Evolutionary conservation across 1,140 invertebrate genomes (phyloP).

Genomic region (Lineus longissimus): DNA sequence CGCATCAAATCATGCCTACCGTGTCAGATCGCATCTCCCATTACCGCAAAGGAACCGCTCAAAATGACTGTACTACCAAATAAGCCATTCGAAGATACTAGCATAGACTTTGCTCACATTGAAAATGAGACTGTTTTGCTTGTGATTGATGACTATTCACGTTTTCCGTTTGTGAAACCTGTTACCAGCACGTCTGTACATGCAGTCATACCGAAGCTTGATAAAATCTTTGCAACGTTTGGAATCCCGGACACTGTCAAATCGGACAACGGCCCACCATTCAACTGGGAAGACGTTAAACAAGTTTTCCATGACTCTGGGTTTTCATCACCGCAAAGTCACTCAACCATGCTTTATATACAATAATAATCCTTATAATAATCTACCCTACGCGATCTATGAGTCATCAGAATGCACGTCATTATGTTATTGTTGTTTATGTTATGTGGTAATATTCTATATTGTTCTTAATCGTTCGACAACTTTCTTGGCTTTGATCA

Average conservation of each 20-base stretch:
- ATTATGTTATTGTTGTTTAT: no score
- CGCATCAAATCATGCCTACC: conserved; percentile 27
- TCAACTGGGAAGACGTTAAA: conserved; percentile 19
- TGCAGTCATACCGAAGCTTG: conserved; percentile 13
- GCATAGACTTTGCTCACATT: conserved; percentile 26
- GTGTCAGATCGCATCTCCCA: conserved; percentile 24
- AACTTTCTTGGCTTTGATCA: no score
- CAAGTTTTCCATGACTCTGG: conserved; percentile 14
- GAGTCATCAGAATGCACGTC: no score
- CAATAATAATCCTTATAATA: no score
- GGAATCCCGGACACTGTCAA: no score
- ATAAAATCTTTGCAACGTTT: no score
- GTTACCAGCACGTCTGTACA: conserved; percentile 19
- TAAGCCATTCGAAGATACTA: conserved; percentile 24
- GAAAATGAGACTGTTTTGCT: conserved; percentile 27
- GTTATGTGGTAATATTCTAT: no score
- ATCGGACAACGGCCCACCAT: conserved; percentile 14
- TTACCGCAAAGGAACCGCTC: conserved; percentile 26
- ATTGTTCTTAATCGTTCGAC: no score
- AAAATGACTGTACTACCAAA: conserved; percentile 21
- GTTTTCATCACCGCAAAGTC: conserved; percentile 19
- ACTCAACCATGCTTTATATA: background rate
- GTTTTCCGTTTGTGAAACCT: conserved; percentile 24
- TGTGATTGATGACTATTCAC: conserved; percentile 33
- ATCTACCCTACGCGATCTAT: no score